phyloP scores from a whole-genome alignment of 2,888 invertebrate genomes.

The Hybos culiciformis region DNA sequence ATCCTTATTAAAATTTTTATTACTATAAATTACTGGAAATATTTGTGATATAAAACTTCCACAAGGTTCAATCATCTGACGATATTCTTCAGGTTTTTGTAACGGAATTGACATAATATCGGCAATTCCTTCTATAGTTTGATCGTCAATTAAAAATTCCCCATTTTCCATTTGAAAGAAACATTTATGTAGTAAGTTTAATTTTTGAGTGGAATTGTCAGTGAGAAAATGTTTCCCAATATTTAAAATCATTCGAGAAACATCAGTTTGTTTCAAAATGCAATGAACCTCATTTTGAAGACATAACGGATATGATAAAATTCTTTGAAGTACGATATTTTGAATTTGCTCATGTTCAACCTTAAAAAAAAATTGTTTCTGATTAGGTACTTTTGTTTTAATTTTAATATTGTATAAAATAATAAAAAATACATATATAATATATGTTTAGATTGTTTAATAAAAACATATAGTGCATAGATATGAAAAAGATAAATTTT shows the following conservation, averaged over 20 bases:
- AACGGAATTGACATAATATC: slow-evolving; percentile 25
- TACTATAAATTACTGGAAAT: slow-evolving; percentile 38
- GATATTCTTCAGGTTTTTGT: slow-evolving; percentile 13
- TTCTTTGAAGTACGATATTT: slow-evolving; percentile 26
- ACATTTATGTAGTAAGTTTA: slow-evolving; percentile 32
- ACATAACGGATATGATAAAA: slow-evolving; percentile 32
- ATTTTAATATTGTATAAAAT: neutral
- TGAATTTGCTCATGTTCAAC: slow-evolving; percentile 23
- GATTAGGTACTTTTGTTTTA: too few relatives aligned
- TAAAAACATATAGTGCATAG: too few relatives aligned
- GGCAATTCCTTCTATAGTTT: slow-evolving; percentile 28
- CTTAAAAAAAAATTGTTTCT: slow-evolving; percentile 15
- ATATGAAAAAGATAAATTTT: too few relatives aligned
- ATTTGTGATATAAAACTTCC: slow-evolving; percentile 41
- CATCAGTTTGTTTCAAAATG: slow-evolving; percentile 24
- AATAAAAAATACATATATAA: slow-evolving; percentile 1
- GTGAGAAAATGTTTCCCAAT: slow-evolving; percentile 24
- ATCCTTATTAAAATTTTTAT: slow-evolving; percentile 31
- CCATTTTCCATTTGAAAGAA: slow-evolving; percentile 34
- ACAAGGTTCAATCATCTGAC: slow-evolving; percentile 37
- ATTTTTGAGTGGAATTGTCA: slow-evolving; percentile 24
- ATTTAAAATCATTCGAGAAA: slow-evolving; percentile 22
- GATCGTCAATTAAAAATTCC: slow-evolving; percentile 26
- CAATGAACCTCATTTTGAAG: slow-evolving; percentile 25
- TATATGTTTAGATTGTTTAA: neutral